Percentiles rank a stretch among this genome's conserved stretches.
Evolutionary conservation across 2,888 invertebrate genomes (phyloP).

Genomic region (Myopa testacea): DNA sequence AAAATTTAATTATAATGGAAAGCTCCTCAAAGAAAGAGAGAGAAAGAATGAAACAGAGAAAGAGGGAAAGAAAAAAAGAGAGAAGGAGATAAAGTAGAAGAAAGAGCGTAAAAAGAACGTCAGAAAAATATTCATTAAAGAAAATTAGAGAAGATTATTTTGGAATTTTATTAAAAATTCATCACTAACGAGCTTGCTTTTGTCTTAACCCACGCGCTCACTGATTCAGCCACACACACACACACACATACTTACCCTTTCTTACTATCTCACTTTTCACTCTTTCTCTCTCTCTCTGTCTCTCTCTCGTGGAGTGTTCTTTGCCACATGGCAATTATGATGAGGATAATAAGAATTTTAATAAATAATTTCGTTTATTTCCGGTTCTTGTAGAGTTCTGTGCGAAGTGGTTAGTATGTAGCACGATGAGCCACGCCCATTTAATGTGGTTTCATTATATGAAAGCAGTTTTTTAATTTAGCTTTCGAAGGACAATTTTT

Average conservation of each 20-base stretch:
- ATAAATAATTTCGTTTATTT: slow-evolving; percentile 52
- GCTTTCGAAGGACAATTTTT: too few relatives aligned
- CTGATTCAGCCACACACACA: neutral
- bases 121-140: slow-evolving; percentile 43
- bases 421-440: slow-evolving; percentile 9
- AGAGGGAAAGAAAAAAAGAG: too few relatives aligned
- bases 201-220: slow-evolving; percentile 42
- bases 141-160: slow-evolving; percentile 49
- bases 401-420: neutral
- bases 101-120: too few relatives aligned
- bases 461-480: too few relatives aligned
- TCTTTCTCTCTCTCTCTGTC: neutral
- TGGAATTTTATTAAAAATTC: slow-evolving; percentile 55
- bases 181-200: slow-evolving; percentile 54
- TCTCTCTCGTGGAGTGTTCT: slow-evolving; percentile 14
- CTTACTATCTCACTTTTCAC: neutral
- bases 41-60: too few relatives aligned
- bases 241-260: neutral
- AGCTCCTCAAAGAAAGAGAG: neutral
- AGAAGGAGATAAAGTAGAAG: too few relatives aligned
- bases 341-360: slow-evolving; percentile 55
- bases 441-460: slow-evolving; percentile 31
- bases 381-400: neutral
- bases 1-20: neutral
- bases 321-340: neutral